These are phyloP conservation scores for Esperia sulphurella DNA, from an alignment of 2,888 invertebrate genomes.

Conservation along the genomic window DNA sequence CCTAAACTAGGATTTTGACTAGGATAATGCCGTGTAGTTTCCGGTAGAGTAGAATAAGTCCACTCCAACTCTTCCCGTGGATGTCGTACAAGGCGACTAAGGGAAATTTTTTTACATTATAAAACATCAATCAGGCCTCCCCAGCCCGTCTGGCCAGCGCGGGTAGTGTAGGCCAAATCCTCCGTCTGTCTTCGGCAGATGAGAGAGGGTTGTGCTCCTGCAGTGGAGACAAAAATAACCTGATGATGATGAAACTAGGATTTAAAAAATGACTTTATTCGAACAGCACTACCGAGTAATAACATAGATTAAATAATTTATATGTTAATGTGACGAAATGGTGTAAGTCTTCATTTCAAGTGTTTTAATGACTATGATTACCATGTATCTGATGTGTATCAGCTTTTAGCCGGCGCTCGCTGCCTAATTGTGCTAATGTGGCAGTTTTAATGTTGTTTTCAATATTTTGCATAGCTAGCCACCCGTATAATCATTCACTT, in stretches of 20 bases:
- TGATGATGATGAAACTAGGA: neutral
- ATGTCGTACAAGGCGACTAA: too few species aligned
- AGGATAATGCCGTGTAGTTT: too few species aligned
- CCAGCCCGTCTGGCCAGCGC: too few species aligned
- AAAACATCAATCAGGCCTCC: too few species aligned
- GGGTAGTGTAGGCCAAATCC: too few species aligned
- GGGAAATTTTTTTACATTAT: too few species aligned
- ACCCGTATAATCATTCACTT: constrained; percentile 2
- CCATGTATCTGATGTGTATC: constrained; percentile 37
- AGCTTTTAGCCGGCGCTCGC: constrained; percentile 24
- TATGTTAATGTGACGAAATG: constrained; percentile 13
- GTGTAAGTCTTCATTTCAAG: constrained; percentile 17
- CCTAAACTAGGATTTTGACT: too few species aligned
- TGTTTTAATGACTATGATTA: constrained; percentile 35
- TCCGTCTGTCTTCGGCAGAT: too few species aligned
- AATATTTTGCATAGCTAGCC: constrained; percentile 13
- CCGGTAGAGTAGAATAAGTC: too few species aligned
- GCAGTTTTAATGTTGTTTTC: constrained; percentile 10
- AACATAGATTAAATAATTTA: constrained; percentile 7
- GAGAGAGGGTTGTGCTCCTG: too few species aligned
- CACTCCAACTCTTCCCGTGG: too few species aligned
- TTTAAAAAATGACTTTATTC: neutral
- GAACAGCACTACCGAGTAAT: neutral
- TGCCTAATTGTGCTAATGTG: constrained; percentile 38
- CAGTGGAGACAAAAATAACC: neutral